A percentile compares a stretch with the other conserved stretches of the same genome.
phyloP scores from a whole-genome alignment of 2,888 invertebrate species.

The Acleris cristana region DNA sequence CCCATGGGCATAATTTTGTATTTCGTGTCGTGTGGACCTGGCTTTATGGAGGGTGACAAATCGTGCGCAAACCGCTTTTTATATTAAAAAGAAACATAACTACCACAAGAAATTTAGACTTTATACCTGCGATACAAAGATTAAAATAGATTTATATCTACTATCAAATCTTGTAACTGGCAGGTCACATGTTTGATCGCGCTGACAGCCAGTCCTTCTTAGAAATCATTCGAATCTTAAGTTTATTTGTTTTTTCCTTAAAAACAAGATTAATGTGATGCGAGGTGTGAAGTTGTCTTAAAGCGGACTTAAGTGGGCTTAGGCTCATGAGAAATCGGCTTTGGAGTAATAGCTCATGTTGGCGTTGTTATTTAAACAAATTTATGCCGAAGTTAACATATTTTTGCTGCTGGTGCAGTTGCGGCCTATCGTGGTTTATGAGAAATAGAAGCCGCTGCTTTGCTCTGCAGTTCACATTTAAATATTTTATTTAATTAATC shows the following conservation, averaged over 20 bases:
- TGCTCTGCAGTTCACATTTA: too few species aligned
- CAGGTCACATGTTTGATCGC: conserved; percentile 40
- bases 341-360: conserved; percentile 3
- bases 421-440: too few species aligned
- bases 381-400: too few species aligned
- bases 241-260: conserved; percentile 59
- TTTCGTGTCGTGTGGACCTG: conserved; percentile 53
- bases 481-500: too few species aligned
- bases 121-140: conserved; percentile 27
- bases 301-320: conserved; percentile 45
- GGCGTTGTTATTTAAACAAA: neutral
- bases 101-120: conserved; percentile 33
- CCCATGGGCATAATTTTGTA: conserved; percentile 73
- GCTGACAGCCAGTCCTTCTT: conserved; percentile 59
- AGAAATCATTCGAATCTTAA: conserved; percentile 56
- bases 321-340: conserved; percentile 43
- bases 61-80: conserved; percentile 51
- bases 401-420: too few species aligned
- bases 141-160: conserved; percentile 21
- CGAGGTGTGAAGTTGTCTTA: conserved; percentile 67
- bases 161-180: conserved; percentile 48
- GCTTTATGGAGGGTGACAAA: conserved; percentile 54
- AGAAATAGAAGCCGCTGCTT: too few species aligned
- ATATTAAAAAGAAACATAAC: conserved; percentile 1
- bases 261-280: conserved; percentile 66